phyloP scores from a whole-genome alignment of 2,888 invertebrate species.

The Stenichneumon culpator region DNA sequence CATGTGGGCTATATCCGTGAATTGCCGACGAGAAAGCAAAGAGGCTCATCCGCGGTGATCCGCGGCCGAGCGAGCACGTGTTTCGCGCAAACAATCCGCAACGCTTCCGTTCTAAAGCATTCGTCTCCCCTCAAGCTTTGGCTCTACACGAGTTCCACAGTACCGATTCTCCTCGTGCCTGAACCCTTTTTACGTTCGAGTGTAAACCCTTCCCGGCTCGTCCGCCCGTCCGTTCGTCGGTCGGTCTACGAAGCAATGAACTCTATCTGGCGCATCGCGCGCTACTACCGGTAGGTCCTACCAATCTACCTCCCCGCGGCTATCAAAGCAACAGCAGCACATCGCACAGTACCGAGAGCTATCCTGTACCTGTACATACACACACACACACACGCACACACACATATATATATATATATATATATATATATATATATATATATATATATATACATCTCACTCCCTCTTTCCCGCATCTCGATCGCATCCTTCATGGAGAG shows the following conservation, averaged over 20 bases:
- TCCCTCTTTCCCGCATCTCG: constrained; percentile 53
- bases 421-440: background rate
- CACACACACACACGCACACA: background rate
- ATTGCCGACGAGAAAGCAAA: constrained; percentile 56
- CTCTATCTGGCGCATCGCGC: constrained; percentile 80
- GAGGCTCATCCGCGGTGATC: constrained; percentile 54
- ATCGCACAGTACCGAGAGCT: constrained; percentile 49
- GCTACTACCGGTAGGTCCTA: constrained; percentile 68
- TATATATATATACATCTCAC: constrained; percentile 43
- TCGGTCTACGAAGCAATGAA: constrained; percentile 78
- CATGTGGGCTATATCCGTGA: constrained; percentile 50
- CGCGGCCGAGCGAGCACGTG: constrained; percentile 67
- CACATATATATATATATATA: background rate
- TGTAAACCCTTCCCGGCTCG: constrained; percentile 78
- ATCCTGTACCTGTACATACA: constrained; percentile 10
- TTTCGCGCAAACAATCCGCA: constrained; percentile 75
- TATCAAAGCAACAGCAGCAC: constrained; percentile 77
- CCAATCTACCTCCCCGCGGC: constrained; percentile 82
- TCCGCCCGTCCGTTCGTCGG: constrained; percentile 59
- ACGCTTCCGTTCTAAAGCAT: constrained; percentile 76
- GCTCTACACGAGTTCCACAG: constrained; percentile 14
- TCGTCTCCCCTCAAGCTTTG: constrained; percentile 53
- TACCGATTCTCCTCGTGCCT: constrained; percentile 42
- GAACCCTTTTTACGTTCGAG: constrained; percentile 78
- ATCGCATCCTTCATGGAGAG: constrained; percentile 60